Evolutionary conservation across 2,797 vertebrate genomes (phyloP), one percentile per base, ranked within the genome.

Genomic region (Prunella strophiata): DNA sequence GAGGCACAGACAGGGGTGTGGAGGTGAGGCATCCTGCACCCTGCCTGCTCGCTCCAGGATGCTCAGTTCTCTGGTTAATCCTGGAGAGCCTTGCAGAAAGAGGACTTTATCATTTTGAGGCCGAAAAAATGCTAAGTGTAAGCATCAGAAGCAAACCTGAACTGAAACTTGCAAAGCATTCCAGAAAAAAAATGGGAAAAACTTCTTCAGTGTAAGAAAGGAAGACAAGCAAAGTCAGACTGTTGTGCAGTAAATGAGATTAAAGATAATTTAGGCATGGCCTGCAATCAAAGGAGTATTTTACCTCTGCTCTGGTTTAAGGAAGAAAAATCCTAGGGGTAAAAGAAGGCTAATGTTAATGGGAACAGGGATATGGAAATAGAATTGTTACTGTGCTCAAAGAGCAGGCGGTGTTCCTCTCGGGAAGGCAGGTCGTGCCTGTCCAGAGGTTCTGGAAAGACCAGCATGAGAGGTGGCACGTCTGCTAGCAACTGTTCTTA

Each of bases 231-330:
- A 42, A 87, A 89, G 62, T 78, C 66, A 65, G 76, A 42, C 43
- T 88, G 32, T 61, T 87, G 43, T 61, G 70, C 29, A 86, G 73
- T 79, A 82, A 79, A 79, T 79, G 55, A 95, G 80, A 95, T 94
- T 88, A 85, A 91, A 93, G 88, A 91, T 94, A 95, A 96, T 91
- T 85, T 91, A 94, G 80, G 52, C 59, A 93, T 71, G 91, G 93
- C 84, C 85, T 95, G 82, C 86, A 93, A 95, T 96, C 94, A 96
- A 95, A 95, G 77, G 59, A 91, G 55, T 63, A 45, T 86, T 96
- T 94, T 94, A 95, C 88, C 83, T 94, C 88, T 86, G 71, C 68
- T 96, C 90, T 85, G 9, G 6, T 91, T 91, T 91, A 88, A 90
- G 80, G 85, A 93, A 96, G 85, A 88, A 48, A 91, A 90, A 94